Evolutionary conservation across 30 jellyfish, hydroid and myxozoan species (phyloP).

Genomic region (Aurelia aurita complex sp. Pacific): DNA sequence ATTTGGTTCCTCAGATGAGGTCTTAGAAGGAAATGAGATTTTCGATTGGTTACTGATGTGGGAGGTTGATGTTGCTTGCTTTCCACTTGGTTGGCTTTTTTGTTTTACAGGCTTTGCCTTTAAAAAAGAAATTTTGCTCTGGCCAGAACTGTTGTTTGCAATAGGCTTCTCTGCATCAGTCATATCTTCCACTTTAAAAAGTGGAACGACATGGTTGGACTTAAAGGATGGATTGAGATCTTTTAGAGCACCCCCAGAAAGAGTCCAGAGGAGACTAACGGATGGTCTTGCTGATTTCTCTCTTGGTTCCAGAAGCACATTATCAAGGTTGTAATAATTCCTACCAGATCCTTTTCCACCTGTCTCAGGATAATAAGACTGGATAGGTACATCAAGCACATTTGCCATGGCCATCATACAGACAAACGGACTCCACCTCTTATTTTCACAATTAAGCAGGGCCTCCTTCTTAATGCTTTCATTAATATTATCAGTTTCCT

Average conservation of each 20-base stretch:
- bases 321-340: not conserved
- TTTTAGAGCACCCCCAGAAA: not conserved
- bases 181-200: not conserved
- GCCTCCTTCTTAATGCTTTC: not conserved
- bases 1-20: not conserved
- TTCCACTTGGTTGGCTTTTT: too few relatives aligned
- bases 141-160: too few relatives aligned
- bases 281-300: not conserved
- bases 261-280: not conserved
- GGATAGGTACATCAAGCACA: not conserved
- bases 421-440: constrained; percentile 17
- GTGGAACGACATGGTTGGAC: not conserved
- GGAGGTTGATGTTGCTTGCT: too few relatives aligned
- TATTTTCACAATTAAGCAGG: not conserved
- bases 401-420: constrained; percentile 4
- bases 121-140: too few relatives aligned
- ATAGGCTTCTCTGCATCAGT: too few relatives aligned
- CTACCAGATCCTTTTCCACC: not conserved
- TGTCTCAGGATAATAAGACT: not conserved
- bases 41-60: too few relatives aligned
- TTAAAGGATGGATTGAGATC: not conserved
- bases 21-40: not conserved
- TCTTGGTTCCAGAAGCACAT: not conserved
- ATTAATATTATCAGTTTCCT: not conserved
- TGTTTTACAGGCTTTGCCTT: too few relatives aligned